Base-by-base conservation (phyloP, 2,888 invertebrate species). In the Cataglyphis rosenhaueri region DNA sequence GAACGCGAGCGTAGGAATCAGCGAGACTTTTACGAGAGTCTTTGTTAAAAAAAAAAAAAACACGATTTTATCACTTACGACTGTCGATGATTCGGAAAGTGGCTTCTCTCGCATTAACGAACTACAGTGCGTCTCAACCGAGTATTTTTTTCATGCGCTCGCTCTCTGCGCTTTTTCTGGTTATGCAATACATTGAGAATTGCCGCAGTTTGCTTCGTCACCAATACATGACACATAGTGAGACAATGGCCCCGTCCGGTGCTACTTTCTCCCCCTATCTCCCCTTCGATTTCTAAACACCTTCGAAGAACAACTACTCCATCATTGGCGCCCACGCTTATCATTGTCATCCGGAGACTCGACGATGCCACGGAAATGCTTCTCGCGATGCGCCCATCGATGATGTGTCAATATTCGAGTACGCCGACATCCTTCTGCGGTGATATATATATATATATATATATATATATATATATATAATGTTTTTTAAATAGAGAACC, bases 221-320 rank as follows among this genome's bases (percentile, higher is more conserved):
- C 82, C 78, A 79, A 85, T 81, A 82, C 66, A 76, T 81, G 71
- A 82, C 1, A 29, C 29, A 29, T 29, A 15, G 44, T 74, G 83
- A 89, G 84, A 89, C 89, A 89, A 89, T 89, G 66, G 86, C 29
- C 75, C 65, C 89, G 84, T 89, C 88, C 84, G 83, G 66, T 84
- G 74, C 32, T 62, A 57, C 82, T 87, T 86, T 84, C 83, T 84
- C 85, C 85, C 82, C 87, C 82, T 87, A 86, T 84, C 82, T 84
- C 85, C 85, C 81, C 87, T 89, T 90, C 84, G 85, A 89, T 89
- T 89, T 89, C 89, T 90, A 89, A 89, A 89, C 88, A 87, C 87
- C 87, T 85, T 57, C 82, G 83, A 85, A 79, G 85, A 86, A 89
- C 91, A 85, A 89, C 89, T 85, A 82, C 89, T 83, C 66, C 84